A percentile compares a stretch with the other conserved stretches of the same genome.
Evolutionary conservation across 2,113 vertebrate species (phyloP).

Genomic region (Nibea coibor): DNA sequence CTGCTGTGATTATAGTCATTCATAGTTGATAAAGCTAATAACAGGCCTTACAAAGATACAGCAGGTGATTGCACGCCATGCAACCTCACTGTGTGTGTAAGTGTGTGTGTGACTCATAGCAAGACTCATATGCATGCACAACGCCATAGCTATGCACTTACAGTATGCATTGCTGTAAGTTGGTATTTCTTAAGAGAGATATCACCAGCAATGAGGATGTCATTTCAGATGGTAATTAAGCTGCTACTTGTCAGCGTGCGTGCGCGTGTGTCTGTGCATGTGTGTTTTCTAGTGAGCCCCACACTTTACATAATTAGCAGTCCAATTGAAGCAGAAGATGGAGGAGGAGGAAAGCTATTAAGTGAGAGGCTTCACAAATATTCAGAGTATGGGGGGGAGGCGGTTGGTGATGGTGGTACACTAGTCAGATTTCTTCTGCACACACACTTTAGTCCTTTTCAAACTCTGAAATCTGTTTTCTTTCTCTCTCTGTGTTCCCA

Average conservation of each 20-base stretch:
- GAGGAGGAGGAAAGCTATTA: constrained; percentile 73
- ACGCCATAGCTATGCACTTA: neutral
- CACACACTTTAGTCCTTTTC: constrained; percentile 22
- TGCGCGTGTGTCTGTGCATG: constrained; percentile 9
- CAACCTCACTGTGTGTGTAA: neutral
- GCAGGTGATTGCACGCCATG: constrained; percentile 51
- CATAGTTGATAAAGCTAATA: constrained; percentile 43
- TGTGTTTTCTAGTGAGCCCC: constrained; percentile 54
- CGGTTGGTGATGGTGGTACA: neutral
- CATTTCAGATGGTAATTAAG: constrained; percentile 78
- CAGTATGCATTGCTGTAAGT: constrained; percentile 4
- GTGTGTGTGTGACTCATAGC: neutral
- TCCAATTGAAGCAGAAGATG: constrained; percentile 72
- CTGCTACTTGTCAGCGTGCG: constrained; percentile 56
- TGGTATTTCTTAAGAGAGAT: constrained; percentile 67
- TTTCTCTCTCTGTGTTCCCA: constrained; percentile 11
- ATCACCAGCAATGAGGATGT: constrained; percentile 67
- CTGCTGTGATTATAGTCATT: constrained; percentile 50
- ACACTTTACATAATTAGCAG: constrained; percentile 80
- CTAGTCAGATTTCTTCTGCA: constrained; percentile 39
- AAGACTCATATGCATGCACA: neutral
- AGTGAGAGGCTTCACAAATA: constrained; percentile 61
- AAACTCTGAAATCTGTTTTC: constrained; percentile 45
- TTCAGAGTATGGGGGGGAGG: constrained; percentile 8
- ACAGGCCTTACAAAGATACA: constrained; percentile 19